Evolutionary conservation across 2,888 invertebrate genomes (phyloP).

Genomic region (Xiphydria camelus): DNA sequence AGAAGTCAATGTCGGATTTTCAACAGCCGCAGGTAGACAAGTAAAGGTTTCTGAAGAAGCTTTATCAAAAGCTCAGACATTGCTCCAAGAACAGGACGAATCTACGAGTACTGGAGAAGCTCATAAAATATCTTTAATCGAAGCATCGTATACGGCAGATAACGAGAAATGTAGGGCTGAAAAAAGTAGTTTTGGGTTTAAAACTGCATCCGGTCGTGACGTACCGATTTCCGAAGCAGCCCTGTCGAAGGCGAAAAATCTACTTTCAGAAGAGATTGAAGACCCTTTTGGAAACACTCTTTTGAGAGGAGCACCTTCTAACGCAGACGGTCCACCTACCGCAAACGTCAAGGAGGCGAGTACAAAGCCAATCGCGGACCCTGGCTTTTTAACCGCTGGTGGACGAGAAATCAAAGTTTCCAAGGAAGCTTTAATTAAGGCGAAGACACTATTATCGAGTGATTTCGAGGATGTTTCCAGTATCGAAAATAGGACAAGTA

Average conservation of each 20-base stretch:
- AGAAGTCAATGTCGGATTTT: no score
- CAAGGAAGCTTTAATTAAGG: slow-evolving; percentile 22
- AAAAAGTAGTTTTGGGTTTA: slow-evolving; percentile 22
- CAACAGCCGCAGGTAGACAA: slow-evolving; percentile 44
- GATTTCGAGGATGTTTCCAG: no score
- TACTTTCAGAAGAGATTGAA: slow-evolving; percentile 12
- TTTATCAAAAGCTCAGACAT: slow-evolving; percentile 19
- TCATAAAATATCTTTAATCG: no score
- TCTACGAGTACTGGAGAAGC: no score
- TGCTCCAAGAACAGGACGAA: slow-evolving; percentile 13
- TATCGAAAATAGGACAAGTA: no score
- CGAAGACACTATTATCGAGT: slow-evolving; percentile 18
- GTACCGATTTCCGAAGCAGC: slow-evolving; percentile 32
- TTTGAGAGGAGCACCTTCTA: no score
- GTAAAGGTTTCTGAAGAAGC: slow-evolving; percentile 28
- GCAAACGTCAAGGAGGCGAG: slow-evolving; percentile 44
- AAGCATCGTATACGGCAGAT: no score
- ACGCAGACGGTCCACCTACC: no score
- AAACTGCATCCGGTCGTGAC: slow-evolving; percentile 45
- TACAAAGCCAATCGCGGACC: slow-evolving; percentile 10
- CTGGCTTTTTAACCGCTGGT: slow-evolving; percentile 49
- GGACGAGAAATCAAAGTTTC: slow-evolving; percentile 32
- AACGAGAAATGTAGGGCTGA: no score
- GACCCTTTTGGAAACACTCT: no score
- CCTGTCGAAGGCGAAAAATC: slow-evolving; percentile 22